phyloP scores from a whole-genome alignment of 1,140 invertebrate species.

The Ceratina japonica region DNA sequence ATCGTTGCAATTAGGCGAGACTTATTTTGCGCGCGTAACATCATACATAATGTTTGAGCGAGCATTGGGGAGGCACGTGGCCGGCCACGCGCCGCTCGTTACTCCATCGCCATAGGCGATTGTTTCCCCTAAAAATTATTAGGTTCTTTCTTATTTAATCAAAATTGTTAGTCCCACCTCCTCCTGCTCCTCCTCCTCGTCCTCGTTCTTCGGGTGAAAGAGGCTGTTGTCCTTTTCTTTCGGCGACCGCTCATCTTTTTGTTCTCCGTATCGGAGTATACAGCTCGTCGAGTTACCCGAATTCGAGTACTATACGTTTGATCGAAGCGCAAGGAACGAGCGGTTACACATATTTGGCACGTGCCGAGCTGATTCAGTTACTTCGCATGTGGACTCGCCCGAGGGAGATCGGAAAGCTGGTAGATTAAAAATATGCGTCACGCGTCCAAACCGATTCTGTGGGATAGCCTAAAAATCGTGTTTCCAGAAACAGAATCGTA shows the following conservation, averaged over 20 bases:
- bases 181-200: no score
- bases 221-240: background rate
- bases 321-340: background rate
- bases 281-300: background rate
- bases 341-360: conserved; percentile 35
- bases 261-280: background rate
- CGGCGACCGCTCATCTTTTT: background rate
- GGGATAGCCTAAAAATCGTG: no score
- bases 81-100: conserved; percentile 71
- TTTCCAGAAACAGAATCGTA: no score
- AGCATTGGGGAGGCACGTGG: conserved; percentile 66
- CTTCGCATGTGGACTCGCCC: conserved; percentile 23
- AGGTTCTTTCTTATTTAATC: conserved; percentile 30
- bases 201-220: background rate
- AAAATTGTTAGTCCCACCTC: background rate
- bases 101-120: conserved; percentile 64
- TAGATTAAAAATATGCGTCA: background rate
- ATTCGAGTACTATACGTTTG: background rate
- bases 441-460: background rate
- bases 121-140: conserved; percentile 68
- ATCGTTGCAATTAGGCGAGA: conserved; percentile 69
- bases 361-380: conserved; percentile 53
- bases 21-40: conserved; percentile 61
- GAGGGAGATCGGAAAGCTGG: conserved; percentile 37
- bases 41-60: conserved; percentile 66